phyloP scores from a whole-genome alignment of 1,140 invertebrate species.

The Calephelis virginiensis region DNA sequence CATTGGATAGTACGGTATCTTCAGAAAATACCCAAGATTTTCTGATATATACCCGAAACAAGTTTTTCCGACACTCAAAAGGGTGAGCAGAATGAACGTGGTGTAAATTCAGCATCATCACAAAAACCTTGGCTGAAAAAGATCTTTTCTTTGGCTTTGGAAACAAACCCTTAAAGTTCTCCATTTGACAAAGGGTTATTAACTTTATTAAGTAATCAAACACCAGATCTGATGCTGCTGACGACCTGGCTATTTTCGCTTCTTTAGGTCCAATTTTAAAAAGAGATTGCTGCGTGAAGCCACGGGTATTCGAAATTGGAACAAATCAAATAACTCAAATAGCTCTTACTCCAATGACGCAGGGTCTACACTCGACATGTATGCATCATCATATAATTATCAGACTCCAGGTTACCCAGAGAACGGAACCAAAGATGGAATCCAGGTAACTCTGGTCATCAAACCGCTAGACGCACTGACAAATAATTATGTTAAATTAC shows the following conservation, averaged over 20 bases:
- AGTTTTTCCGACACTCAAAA: slow-evolving; percentile 26
- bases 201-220: no score
- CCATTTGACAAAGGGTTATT: no score
- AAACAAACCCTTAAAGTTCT: slow-evolving; percentile 26
- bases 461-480: no score
- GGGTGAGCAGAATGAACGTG: slow-evolving; percentile 25
- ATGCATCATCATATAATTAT: no score
- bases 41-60: slow-evolving; percentile 21
- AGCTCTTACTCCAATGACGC: no score
- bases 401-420: no score
- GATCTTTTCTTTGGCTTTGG: slow-evolving; percentile 17
- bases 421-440: no score
- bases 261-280: slow-evolving; percentile 31
- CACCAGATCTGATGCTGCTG: no score
- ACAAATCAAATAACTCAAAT: no score
- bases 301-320: slow-evolving; percentile 20
- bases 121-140: slow-evolving; percentile 30
- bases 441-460: no score
- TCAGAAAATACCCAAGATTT: slow-evolving; percentile 18
- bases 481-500: no score
- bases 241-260: slow-evolving; percentile 21
- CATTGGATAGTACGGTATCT: slow-evolving; percentile 19
- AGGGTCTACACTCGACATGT: no score
- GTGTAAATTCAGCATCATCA: slow-evolving; percentile 22
- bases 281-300: slow-evolving; percentile 26